Evolutionary conservation across 2,113 vertebrate genomes (phyloP), one percentile per base, ranked within the genome.

Genomic region (Tonatia bakeri): DNA sequence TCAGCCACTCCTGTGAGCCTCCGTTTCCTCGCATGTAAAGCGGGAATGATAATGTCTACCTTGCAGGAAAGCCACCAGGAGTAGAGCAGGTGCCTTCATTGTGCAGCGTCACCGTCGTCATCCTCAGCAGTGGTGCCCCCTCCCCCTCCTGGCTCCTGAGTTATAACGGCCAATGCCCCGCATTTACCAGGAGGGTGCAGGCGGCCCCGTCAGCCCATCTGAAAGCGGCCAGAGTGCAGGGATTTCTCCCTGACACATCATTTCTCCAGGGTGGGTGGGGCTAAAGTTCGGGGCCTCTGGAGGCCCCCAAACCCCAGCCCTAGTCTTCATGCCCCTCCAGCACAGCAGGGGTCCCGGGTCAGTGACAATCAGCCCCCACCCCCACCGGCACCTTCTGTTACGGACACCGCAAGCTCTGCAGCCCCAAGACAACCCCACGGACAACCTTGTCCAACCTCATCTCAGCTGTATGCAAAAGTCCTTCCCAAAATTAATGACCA

Each of bases 61-160:
- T 56, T 40, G 50, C 9, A 40, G 93, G 24, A 56, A 7, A 31
- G 31, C 33, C 1, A 0, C 6, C 3, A 1, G 22, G 38, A 28
- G 17, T 0, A 40, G 67, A 26, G 31, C 65, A n/a, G 7, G 36
- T 0, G 17, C 19, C 75, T 31, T 43, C 43, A 43, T 43, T 4
- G 22, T 22, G 40, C 24, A 7, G n/a, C 65, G 24, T 12, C 20
- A 10, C 40, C 31, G 0, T 22, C 4, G 0, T 22, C 28, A 1
- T 17, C 0, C 2, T 17, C 52, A 4, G 11, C 2, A 54, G 6
- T 0, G 5, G 20, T 61, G 5, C 52, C n/a, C 61, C 10, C 10
- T 10, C 7, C 54, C 38, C 54, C 9, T 3, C 59, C 7, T 13
- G 2, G 14, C 14, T 15, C 65, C 67, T 47, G 2, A 6, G 9